Percentiles rank a stretch among this genome's conserved stretches.
phyloP scores from a whole-genome alignment of 2,113 vertebrate species.

The Spheniscus mendiculus region DNA sequence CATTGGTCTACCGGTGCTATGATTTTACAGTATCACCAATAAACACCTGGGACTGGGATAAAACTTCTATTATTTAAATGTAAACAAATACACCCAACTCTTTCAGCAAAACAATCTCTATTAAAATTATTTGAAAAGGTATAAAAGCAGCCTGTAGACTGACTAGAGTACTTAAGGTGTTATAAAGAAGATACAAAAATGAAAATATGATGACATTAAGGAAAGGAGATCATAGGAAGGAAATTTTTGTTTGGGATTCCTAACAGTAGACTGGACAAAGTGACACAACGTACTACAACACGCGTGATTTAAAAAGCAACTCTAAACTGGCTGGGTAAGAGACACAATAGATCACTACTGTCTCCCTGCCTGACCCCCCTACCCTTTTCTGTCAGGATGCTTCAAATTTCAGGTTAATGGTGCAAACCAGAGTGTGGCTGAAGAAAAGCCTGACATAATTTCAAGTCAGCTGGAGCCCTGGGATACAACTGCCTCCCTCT shows the following conservation, averaged over 20 bases:
- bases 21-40: not conserved
- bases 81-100: not conserved
- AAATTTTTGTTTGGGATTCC: not conserved
- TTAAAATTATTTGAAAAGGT: not conserved
- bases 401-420: not conserved
- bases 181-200: not conserved
- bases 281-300: not conserved
- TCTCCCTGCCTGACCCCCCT: not conserved
- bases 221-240: not conserved
- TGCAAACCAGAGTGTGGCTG: not conserved
- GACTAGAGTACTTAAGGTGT: not conserved
- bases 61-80: not conserved
- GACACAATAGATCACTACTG: not conserved
- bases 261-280: not conserved
- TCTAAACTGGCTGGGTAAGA: not conserved
- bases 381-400: not conserved
- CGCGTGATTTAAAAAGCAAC: not conserved
- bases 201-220: not conserved
- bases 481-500: not conserved
- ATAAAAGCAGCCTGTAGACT: not conserved
- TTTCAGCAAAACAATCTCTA: not conserved
- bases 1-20: not conserved
- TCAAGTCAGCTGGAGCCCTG: not conserved
- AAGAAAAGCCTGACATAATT: not conserved
- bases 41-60: not conserved